Conservation (phyloP, 2,888 invertebrate genomes). For the Scelioninae gen. 1 region DNA sequence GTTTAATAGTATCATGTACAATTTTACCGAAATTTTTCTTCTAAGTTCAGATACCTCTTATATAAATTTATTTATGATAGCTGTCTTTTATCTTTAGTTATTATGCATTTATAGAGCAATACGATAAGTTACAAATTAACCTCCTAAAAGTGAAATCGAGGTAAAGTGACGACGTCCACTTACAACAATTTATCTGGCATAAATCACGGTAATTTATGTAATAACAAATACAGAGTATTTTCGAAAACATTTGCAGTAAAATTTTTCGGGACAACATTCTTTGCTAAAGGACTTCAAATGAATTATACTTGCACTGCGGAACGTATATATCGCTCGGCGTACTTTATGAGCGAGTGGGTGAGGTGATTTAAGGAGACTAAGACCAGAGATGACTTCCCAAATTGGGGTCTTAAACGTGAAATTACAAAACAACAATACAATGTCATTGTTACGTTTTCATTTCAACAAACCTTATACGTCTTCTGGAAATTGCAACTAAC, state of each 20-base stretch:
- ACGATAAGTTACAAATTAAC: neutral
- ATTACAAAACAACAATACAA: slow-evolving; percentile 61
- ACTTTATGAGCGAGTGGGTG: slow-evolving; percentile 64
- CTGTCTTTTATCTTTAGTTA: too few relatives aligned
- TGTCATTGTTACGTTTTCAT: slow-evolving; percentile 64
- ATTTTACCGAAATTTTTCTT: too few relatives aligned
- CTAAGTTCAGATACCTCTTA: too few relatives aligned
- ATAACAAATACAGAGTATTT: slow-evolving; percentile 46
- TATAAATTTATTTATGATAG: too few relatives aligned
- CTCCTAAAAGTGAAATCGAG: slow-evolving; percentile 30
- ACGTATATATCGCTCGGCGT: slow-evolving; percentile 47
- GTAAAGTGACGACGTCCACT: slow-evolving; percentile 3
- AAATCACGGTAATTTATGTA: slow-evolving; percentile 54
- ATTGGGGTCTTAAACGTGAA: slow-evolving; percentile 62
- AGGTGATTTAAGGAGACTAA: slow-evolving; percentile 60
- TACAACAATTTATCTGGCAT: slow-evolving; percentile 32
- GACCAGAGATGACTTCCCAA: slow-evolving; percentile 61
- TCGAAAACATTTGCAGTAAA: slow-evolving; percentile 50
- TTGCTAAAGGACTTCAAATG: slow-evolving; percentile 47
- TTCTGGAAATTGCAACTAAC: slow-evolving; percentile 32
- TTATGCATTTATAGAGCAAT: too few relatives aligned
- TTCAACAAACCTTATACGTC: slow-evolving; percentile 35
- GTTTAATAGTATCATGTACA: too few relatives aligned
- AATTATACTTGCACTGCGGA: slow-evolving; percentile 51
- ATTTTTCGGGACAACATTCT: slow-evolving; percentile 22